These are phyloP conservation scores for Vultur gryphus DNA, from an alignment of 2,797 vertebrate species.

Conservation along the genomic window DNA sequence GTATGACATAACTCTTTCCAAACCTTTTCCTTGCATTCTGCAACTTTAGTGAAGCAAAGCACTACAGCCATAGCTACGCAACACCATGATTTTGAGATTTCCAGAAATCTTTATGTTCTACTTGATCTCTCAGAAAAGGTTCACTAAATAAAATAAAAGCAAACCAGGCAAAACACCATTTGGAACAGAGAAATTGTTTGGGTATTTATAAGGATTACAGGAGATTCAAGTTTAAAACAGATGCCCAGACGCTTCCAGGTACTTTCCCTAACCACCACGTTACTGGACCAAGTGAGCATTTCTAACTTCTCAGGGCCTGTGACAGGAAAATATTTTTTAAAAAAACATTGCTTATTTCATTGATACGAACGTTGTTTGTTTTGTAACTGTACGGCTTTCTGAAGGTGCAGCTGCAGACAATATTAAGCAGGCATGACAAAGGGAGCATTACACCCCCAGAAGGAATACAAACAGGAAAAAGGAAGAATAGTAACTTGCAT, in stretches of 20 bases:
- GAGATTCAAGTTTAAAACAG: not conserved
- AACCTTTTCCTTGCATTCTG: not conserved
- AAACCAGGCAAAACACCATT: not conserved
- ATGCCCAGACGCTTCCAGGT: not conserved
- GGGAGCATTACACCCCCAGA: not conserved
- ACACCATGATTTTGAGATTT: not conserved
- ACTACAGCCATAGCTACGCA: not conserved
- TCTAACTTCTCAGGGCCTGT: not conserved
- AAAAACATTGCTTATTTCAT: not conserved
- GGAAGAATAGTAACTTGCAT: not conserved
- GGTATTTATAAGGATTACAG: not conserved
- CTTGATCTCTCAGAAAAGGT: not conserved
- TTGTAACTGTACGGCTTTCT: not conserved
- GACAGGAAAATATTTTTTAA: not conserved
- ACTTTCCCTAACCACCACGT: not conserved
- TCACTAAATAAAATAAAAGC: not conserved
- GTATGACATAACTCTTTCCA: not conserved
- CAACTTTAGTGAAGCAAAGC: not conserved
- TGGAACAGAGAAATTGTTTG: not conserved
- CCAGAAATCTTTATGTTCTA: not conserved
- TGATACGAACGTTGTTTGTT: not conserved
- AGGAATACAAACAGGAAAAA: not conserved
- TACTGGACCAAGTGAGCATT: not conserved
- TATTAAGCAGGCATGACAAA: not conserved
- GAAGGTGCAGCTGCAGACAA: not conserved